Evolutionary conservation across 1,140 invertebrate species (phyloP), one percentile per base, ranked within the genome.

Genomic region (Augochlora pura): DNA sequence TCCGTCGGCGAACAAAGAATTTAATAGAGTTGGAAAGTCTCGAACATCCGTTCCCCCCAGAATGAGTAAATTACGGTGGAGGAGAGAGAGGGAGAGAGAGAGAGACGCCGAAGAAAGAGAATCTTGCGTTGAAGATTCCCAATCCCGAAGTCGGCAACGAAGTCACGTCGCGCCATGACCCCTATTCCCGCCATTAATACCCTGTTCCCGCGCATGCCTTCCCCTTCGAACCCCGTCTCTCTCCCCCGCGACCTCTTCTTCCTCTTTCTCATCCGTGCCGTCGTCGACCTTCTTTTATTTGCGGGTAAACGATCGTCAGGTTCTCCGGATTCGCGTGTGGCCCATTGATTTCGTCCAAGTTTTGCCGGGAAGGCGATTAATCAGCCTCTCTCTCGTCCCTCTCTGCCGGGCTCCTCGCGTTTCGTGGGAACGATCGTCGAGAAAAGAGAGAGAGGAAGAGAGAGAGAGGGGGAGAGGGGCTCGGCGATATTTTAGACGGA

Each of bases 401-500:
- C 9, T 21, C 21, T 42, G 5, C n/a, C 12, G 3, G 27, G 12
- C 38, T 39, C 10, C 39, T 2, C 39, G 32, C 32, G 32, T 32
- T 32, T 32, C 32, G 32, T 32, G 32, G 32, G 14, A 25, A 52
- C 49, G n/a, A 25, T 25, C 42, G 27, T 23, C 32, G 32, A 32
- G 32, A 32, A 4, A 32, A 32, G 32, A 32, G 32, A 1, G 32
- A 4, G 32, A 4, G 32, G 38, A n/a, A 3, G n/a, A n/a, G n/a
- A n/a, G n/a, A n/a, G n/a, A n/a, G 7, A 6, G 1, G 8, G 14
- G 18, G 2, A 4, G 21, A 12, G 27, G 39, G 27, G 21, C 57
- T 59, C 59, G 42, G 71, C 81, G 60, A 81, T 86, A 83, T 86
- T 86, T 86, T 77, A 86, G 78, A 39, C 69, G 60, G 57, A 85